These are phyloP conservation scores for Temnopleurus reevesii DNA, from an alignment of 53 echinoderm and acorn worm genomes.

Conservation along the genomic window DNA sequence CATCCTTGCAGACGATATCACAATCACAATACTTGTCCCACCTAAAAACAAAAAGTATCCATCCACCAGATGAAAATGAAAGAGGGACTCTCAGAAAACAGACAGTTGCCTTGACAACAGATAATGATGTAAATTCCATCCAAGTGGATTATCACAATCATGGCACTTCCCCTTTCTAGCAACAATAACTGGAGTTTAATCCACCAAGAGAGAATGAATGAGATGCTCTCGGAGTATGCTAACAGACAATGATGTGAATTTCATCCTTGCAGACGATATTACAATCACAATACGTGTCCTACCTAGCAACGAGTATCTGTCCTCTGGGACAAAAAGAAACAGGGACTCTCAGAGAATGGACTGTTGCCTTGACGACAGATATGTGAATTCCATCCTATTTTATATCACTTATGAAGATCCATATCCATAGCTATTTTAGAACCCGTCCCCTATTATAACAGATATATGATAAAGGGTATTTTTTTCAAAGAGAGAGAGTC, in stretches of 20 bases:
- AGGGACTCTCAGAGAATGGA: background rate
- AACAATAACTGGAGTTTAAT: too few species aligned
- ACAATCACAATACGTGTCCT: too few species aligned
- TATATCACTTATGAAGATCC: too few species aligned
- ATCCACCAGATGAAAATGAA: background rate
- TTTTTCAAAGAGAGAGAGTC: too few species aligned
- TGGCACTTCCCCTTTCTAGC: background rate
- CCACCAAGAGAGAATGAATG: too few species aligned
- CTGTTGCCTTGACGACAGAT: background rate
- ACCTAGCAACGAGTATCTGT: too few species aligned
- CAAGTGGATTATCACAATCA: slow-evolving; percentile 45
- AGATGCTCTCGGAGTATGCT: too few species aligned
- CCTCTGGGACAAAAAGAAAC: background rate
- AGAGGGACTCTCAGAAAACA: background rate
- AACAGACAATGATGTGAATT: background rate
- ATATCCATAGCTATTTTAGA: too few species aligned
- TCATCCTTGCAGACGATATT: background rate
- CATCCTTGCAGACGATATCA: slow-evolving; percentile 17
- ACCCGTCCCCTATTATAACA: too few species aligned
- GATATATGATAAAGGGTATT: too few species aligned
- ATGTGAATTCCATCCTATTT: background rate
- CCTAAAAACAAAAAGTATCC: too few species aligned
- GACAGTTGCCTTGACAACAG: background rate
- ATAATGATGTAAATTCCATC: background rate
- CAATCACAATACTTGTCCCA: too few species aligned